phyloP scores from a whole-genome alignment of 2,888 invertebrate species.

The Cantharis rustica region DNA sequence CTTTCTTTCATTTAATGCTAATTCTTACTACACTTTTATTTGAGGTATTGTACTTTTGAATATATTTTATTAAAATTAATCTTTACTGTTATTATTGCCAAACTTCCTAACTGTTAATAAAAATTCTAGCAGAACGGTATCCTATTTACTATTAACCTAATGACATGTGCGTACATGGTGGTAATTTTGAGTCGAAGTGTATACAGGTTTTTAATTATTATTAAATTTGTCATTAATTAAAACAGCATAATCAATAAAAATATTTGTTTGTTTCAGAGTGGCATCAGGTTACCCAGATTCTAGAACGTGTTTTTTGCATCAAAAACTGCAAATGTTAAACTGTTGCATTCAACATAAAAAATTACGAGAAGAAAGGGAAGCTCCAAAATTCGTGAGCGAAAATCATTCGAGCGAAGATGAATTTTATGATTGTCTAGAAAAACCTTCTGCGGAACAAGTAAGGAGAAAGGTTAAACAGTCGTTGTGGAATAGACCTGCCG shows the following conservation, averaged over 20 bases:
- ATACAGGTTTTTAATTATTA: neutral
- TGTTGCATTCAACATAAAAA: conserved; percentile 73
- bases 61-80: neutral
- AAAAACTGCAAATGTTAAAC: conserved; percentile 90
- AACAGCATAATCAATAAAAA: neutral
- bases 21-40: neutral
- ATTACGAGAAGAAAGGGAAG: conserved; percentile 56
- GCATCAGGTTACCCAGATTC: conserved; percentile 84
- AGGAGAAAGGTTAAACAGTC: conserved; percentile 53
- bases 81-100: conserved; percentile 4
- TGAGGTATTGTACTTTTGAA: neutral
- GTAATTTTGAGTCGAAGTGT: neutral
- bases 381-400: conserved; percentile 27
- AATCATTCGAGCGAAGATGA: conserved; percentile 63
- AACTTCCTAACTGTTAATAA: neutral
- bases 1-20: conserved; percentile 1
- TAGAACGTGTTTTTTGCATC: conserved; percentile 88
- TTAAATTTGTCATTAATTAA: neutral
- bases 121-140: neutral
- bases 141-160: neutral
- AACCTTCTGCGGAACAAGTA: conserved; percentile 42
- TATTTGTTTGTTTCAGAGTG: conserved; percentile 65
- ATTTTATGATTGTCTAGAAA: conserved; percentile 79
- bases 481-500: conserved; percentile 64
- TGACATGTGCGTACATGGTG: neutral